Conservation (phyloP, 2,113 vertebrate genomes). For the Paramisgurnus dabryanus region DNA sequence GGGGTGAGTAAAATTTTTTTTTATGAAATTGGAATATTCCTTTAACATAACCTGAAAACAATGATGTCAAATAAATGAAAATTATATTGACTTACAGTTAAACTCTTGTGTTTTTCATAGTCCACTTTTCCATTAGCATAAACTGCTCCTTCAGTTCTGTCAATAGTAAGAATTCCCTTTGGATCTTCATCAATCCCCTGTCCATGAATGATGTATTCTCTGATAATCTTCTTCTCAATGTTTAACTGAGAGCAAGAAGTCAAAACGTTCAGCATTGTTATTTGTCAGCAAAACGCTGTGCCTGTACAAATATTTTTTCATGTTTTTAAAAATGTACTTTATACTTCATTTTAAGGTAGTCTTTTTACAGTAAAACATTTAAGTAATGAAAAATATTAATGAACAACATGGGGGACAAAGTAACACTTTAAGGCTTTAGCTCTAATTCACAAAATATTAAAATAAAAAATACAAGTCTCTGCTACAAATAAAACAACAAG, state of each 20-base stretch:
- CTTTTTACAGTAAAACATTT: no score
- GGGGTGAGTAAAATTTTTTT: no score
- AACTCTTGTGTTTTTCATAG: background rate
- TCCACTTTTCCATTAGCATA: slow-evolving; percentile 7
- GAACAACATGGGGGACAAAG: no score
- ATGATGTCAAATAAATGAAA: background rate
- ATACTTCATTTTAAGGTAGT: no score
- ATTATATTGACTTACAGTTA: slow-evolving; percentile 24
- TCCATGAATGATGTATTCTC: background rate
- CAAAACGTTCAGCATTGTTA: background rate
- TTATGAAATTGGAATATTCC: no score
- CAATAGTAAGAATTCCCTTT: background rate
- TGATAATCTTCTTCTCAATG: background rate
- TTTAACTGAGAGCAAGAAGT: slow-evolving; percentile 18
- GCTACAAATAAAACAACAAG: no score
- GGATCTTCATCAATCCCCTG: slow-evolving; percentile 26
- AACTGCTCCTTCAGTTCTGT: background rate
- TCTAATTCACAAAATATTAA: no score
- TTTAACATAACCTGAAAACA: background rate
- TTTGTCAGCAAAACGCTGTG: background rate
- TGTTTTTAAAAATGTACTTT: background rate
- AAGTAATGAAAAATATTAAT: no score
- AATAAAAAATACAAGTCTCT: no score
- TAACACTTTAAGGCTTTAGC: no score
- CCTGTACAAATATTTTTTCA: background rate